A percentile compares a stretch with the other conserved stretches of the same genome.
Conservation (phyloP, 2,113 vertebrate genomes). For the Pollachius pollachius region DNA sequence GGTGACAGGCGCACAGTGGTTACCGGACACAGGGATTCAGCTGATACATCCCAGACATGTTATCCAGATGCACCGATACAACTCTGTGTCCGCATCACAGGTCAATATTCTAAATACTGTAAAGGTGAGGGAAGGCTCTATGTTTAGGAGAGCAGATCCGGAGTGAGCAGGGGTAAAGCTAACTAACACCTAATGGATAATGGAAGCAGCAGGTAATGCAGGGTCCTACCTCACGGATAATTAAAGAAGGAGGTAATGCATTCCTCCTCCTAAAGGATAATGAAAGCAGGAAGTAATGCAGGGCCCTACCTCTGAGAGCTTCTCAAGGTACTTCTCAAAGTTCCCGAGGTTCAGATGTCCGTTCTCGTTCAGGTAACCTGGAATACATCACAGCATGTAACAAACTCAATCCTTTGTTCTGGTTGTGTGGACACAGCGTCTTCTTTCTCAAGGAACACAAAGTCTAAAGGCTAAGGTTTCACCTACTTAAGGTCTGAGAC, state of each 20-base stretch:
- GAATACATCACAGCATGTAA: background rate
- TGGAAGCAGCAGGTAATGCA: background rate
- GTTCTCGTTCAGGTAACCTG: conserved; percentile 97
- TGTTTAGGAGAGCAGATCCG: too few relatives aligned
- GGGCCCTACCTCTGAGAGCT: conserved; percentile 87
- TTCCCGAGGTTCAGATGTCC: conserved; percentile 89
- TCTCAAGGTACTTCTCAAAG: conserved; percentile 95
- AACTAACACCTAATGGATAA: background rate
- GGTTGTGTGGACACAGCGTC: too few relatives aligned
- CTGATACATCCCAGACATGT: too few relatives aligned
- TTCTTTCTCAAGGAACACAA: too few relatives aligned
- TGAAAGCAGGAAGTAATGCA: background rate
- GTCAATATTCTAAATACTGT: background rate
- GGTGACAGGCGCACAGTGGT: background rate
- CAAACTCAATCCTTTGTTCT: too few relatives aligned
- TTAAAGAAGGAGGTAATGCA: background rate
- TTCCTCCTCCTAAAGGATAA: conserved; percentile 68
- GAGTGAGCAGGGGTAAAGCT: too few relatives aligned
- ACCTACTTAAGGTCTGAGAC: too few relatives aligned
- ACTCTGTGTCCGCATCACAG: too few relatives aligned
- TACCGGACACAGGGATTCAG: too few relatives aligned
- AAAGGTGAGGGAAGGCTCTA: background rate
- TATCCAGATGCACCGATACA: too few relatives aligned
- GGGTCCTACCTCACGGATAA: conserved; percentile 71
- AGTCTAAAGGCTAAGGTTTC: too few relatives aligned